A percentile compares a stretch with the other conserved stretches of the same genome.
phyloP scores from a whole-genome alignment of 2,888 invertebrate species.

The Ypsolopha scabrella region DNA sequence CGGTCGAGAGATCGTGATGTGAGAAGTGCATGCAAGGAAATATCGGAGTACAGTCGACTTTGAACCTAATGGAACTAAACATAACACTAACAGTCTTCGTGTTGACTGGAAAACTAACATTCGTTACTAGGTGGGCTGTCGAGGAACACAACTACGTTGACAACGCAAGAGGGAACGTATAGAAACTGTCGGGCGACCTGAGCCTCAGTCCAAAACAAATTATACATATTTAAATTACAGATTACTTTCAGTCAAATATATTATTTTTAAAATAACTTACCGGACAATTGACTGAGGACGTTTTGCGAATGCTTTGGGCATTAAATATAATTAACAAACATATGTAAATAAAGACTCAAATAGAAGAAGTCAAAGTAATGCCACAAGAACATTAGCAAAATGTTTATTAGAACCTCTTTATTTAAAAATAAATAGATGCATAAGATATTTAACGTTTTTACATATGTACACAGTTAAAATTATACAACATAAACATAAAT shows the following conservation, averaged over 20 bases:
- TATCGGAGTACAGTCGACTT: conserved; percentile 22
- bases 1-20: conserved; percentile 37
- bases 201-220: conserved; percentile 3
- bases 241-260: conserved; percentile 1
- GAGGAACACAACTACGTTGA: not conserved
- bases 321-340: not conserved
- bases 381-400: conserved; percentile 17
- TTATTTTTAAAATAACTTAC: conserved; percentile 7
- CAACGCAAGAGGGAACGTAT: not conserved
- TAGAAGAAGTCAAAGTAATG: not conserved
- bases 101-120: conserved; percentile 53
- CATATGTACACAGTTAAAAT: conserved; percentile 60
- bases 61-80: conserved; percentile 7
- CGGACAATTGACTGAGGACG: conserved; percentile 31
- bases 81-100: conserved; percentile 54
- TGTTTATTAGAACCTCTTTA: conserved; percentile 45
- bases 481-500: conserved; percentile 51
- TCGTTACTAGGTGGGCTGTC: conserved; percentile 44
- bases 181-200: not conserved
- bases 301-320: conserved; percentile 1
- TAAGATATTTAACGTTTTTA: conserved; percentile 55
- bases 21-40: conserved; percentile 49
- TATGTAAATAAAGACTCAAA: not conserved
- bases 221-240: not conserved
- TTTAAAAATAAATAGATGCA: conserved; percentile 64